Conservation (phyloP, 2,797 vertebrate species). For the Sorex maritimensis region DNA sequence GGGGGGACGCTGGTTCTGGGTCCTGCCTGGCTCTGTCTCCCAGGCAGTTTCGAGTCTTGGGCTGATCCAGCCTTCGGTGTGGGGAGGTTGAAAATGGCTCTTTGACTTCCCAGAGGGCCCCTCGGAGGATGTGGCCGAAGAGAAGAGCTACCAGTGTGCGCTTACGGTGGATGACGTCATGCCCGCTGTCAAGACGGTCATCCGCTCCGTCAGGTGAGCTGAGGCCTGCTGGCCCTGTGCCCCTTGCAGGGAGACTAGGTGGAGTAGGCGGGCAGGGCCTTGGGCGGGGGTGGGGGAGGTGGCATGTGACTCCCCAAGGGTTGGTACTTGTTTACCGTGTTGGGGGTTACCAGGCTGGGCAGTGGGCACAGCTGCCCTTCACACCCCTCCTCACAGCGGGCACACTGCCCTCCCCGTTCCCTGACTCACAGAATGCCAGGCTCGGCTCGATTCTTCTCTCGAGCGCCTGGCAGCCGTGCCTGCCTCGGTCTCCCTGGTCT, state of each 20-base stretch:
- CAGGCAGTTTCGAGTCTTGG: conserved; percentile 42
- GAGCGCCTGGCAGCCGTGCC: background rate
- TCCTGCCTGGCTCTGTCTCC: background rate
- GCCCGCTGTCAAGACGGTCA: conserved; percentile 97
- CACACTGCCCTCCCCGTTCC: background rate
- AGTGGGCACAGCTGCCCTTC: background rate
- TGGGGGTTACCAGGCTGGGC: background rate
- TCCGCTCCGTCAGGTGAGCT: conserved; percentile 96
- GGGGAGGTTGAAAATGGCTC: background rate
- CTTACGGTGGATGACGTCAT: conserved; percentile 97
- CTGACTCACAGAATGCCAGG: background rate
- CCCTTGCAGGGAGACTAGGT: background rate
- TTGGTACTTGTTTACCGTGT: background rate
- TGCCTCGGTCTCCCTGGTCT: background rate
- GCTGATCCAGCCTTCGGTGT: background rate
- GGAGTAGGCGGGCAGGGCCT: background rate
- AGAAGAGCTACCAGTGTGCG: conserved; percentile 95
- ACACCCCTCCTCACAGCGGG: background rate
- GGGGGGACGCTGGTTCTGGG: no score
- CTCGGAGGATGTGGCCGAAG: conserved; percentile 94
- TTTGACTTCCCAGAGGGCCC: conserved; percentile 91
- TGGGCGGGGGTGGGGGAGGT: conserved; percentile 26
- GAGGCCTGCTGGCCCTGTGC: background rate
- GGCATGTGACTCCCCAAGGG: conserved; percentile 61
- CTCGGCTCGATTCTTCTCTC: background rate